Evolutionary conservation across 1,140 invertebrate genomes (phyloP), one percentile per base, ranked within the genome.

Genomic region (Cyclina sinensis): DNA sequence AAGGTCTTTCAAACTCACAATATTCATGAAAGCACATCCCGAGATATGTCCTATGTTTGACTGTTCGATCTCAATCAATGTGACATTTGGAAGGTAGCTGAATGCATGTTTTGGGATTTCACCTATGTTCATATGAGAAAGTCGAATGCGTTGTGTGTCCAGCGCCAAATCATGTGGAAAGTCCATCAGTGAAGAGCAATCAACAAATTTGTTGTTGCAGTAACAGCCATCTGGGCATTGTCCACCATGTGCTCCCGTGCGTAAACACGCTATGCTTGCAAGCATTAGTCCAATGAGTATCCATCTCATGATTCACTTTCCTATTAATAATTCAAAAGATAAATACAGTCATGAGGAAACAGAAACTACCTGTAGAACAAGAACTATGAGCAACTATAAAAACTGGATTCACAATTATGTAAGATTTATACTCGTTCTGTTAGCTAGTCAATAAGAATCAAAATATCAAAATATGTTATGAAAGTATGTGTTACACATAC

Each of bases 131-230:
- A 80, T 80, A 14, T 54, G 54, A 4, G 46, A 59, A 14, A 57
- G 9, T 1, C 78, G 78, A 4, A 80, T 54, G 35, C 78, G 46
- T 11, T 39, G 7, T 24, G 78, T 80, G 27, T 80, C 78, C 5
- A 32, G 30, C 2, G 54, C n/a, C 3, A 80, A 21, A 30, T 57
- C 35, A n/a, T n/a, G 30, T 9, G 78, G 78, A 37, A 80, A 80
- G 4, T 80, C 54, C 78, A 80, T 80, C 35, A 80, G 32, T 4
- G 78, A 51, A 30, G 16, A 14, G 32, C 78, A 80, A n/a, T 80
- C 78, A 1, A 80, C 78, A 62, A 80, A 80, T n/a, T 37, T 51
- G 21, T 80, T 30, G 0, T 80, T 59, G 27, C 78, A 80, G 54
- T 80, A 80, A 43, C 78, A 80, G 4, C 51, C 78, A 2, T 9